Evolutionary conservation across 2,888 invertebrate species (phyloP).

Genomic region (Imbricaverruca yamaguchii): DNA sequence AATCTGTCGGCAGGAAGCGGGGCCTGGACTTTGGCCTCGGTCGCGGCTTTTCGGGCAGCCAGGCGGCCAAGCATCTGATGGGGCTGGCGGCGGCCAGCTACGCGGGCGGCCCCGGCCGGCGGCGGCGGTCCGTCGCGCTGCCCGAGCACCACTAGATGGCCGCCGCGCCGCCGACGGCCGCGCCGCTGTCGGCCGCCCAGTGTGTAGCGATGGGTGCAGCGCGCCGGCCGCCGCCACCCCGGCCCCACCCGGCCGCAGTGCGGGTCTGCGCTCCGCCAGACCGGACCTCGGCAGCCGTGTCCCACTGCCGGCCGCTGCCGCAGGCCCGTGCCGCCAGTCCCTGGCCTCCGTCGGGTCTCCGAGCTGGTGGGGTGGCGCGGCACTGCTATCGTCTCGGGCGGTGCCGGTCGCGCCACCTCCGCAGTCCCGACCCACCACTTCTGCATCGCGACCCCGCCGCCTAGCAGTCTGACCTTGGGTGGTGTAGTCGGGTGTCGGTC

Average conservation of each 20-base stretch:
- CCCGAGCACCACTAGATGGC: not conserved
- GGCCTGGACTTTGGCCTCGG: constrained; percentile 79
- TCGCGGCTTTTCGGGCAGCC: constrained; percentile 80
- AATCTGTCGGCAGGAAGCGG: constrained; percentile 62
- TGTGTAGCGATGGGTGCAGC: not conserved
- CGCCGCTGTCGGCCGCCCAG: not conserved
- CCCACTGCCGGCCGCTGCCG: not conserved
- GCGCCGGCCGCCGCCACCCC: not conserved
- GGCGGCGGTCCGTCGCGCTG: constrained; percentile 52
- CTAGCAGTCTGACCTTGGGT: too few relatives aligned
- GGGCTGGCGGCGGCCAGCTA: constrained; percentile 75
- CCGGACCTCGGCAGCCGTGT: not conserved
- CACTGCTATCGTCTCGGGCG: not conserved
- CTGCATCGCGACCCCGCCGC: too few relatives aligned
- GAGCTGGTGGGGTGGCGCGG: not conserved
- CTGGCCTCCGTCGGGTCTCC: not conserved
- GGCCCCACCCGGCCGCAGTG: not conserved
- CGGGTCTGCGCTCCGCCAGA: not conserved
- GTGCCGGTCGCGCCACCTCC: not conserved
- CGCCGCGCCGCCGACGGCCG: not conserved
- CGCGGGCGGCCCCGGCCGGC: constrained; percentile 79
- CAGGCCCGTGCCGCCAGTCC: not conserved
- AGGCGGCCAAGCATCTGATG: constrained; percentile 85
- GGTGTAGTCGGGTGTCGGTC: too few relatives aligned
- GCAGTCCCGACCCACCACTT: too few relatives aligned